phyloP scores from a whole-genome alignment of 2,888 invertebrate genomes.

The Lamellibrachia columna region DNA sequence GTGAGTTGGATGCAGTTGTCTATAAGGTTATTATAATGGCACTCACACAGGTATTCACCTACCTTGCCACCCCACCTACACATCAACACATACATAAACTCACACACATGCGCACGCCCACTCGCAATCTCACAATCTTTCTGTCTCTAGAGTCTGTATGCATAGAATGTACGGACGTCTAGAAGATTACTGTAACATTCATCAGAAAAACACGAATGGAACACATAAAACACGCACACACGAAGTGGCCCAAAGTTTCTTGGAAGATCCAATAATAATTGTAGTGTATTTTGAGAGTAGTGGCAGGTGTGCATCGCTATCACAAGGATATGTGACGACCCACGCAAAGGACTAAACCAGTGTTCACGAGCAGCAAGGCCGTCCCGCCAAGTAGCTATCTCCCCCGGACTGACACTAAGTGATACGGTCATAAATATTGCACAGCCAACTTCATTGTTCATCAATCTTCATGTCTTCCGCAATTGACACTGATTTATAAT shows the following conservation, averaged over 20 bases:
- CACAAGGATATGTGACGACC: not conserved
- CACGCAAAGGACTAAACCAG: not conserved
- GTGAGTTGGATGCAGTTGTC: no score
- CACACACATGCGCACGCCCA: conserved; percentile 25
- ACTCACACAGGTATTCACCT: conserved; percentile 19
- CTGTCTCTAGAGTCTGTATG: no score
- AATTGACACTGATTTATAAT: not conserved
- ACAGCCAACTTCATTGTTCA: not conserved
- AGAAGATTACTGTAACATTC: no score
- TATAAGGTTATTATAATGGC: not conserved
- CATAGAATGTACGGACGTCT: no score
- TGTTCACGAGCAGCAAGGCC: not conserved
- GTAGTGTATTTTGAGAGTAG: not conserved
- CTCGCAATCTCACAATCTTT: not conserved
- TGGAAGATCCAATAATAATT: not conserved
- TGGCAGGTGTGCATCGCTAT: not conserved
- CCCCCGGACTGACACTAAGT: not conserved
- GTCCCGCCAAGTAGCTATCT: not conserved
- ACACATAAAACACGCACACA: not conserved
- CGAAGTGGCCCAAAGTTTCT: not conserved
- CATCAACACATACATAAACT: conserved; percentile 18
- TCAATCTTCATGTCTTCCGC: not conserved
- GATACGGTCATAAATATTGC: not conserved
- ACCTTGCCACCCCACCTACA: conserved; percentile 19
- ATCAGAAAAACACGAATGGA: no score